Percentiles rank a stretch among this genome's conserved stretches.
These are phyloP conservation scores for Tanypteryx hageni DNA, from an alignment of 2,888 invertebrate genomes.

Conservation along the genomic window DNA sequence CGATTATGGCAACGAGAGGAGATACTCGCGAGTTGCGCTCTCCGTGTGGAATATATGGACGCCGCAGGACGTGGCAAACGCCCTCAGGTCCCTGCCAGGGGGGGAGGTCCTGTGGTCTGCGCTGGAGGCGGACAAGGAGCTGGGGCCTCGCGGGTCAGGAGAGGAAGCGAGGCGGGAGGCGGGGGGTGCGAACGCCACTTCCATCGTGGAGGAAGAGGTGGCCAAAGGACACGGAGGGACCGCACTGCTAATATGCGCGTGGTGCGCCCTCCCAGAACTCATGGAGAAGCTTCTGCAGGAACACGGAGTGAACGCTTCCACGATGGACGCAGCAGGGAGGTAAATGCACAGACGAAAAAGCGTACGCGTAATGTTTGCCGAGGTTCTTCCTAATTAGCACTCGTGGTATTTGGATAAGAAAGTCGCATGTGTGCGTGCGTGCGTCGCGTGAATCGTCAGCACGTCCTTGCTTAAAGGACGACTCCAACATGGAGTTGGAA, in stretches of 20 bases:
- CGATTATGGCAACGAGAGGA: neutral
- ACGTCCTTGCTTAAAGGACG: too few relatives aligned
- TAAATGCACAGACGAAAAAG: neutral
- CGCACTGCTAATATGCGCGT: neutral
- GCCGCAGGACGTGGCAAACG: slow-evolving; percentile 13
- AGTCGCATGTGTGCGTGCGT: too few relatives aligned
- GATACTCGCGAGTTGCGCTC: slow-evolving; percentile 8
- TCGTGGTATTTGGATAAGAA: too few relatives aligned
- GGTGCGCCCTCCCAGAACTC: slow-evolving; percentile 8
- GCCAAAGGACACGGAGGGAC: slow-evolving; percentile 39
- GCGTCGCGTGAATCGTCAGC: too few relatives aligned
- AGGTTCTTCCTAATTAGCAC: too few relatives aligned
- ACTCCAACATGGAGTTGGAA: too few relatives aligned
- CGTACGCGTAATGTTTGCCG: too few relatives aligned
- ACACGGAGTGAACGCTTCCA: neutral
- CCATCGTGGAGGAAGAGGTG: neutral
- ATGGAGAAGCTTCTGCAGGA: neutral
- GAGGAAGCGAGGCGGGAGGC: neutral
- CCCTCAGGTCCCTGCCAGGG: slow-evolving; percentile 14
- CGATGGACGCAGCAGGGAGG: slow-evolving; percentile 28
- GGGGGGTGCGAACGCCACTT: neutral
- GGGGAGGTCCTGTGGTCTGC: neutral
- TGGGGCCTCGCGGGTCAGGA: neutral
- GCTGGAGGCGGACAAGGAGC: neutral
- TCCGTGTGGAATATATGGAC: slow-evolving; percentile 3